Evolutionary conservation across 1,140 invertebrate genomes (phyloP).

Genomic region (Cotesia typhae): DNA sequence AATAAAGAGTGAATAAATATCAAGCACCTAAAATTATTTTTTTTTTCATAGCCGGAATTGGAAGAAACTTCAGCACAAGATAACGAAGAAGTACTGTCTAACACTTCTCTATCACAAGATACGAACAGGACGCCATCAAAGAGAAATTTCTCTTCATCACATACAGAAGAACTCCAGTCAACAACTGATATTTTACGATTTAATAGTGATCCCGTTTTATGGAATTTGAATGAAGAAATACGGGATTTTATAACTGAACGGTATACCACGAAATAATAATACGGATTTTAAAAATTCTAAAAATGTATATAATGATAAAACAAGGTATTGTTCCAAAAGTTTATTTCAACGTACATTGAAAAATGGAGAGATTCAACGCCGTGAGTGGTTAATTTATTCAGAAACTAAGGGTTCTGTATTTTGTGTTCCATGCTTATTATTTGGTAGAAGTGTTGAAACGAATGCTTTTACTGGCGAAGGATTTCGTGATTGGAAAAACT

Average conservation of each 20-base stretch:
- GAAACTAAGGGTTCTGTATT: conserved; percentile 27
- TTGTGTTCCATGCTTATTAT: conserved; percentile 5
- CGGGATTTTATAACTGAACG: conserved; percentile 4
- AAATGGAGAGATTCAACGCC: conserved; percentile 29
- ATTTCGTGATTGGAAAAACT: conserved; percentile 37
- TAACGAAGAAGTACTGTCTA: no score
- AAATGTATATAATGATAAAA: conserved; percentile 9
- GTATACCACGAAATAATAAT: conserved; percentile 10
- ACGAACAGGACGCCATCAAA: no score
- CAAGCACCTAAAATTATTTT: not conserved
- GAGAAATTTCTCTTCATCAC: not conserved
- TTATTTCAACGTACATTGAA: conserved; percentile 13
- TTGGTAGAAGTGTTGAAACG: conserved; percentile 12
- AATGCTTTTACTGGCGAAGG: conserved; percentile 23
- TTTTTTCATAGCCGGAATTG: conserved; percentile 1
- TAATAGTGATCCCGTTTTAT: conserved; percentile 1
- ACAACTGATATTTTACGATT: conserved; percentile 6
- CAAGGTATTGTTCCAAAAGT: conserved; percentile 28
- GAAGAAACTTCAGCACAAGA: conserved; percentile 1
- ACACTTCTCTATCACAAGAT: no score
- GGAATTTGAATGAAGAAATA: conserved; percentile 5
- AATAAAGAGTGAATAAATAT: conserved; percentile 12
- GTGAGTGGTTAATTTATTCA: conserved; percentile 37
- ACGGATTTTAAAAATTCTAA: conserved; percentile 10
- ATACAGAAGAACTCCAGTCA: conserved; percentile 1